A percentile compares a stretch with the other conserved stretches of the same genome.
Conservation (phyloP, 2,888 invertebrate species). For the Amiota communis region DNA sequence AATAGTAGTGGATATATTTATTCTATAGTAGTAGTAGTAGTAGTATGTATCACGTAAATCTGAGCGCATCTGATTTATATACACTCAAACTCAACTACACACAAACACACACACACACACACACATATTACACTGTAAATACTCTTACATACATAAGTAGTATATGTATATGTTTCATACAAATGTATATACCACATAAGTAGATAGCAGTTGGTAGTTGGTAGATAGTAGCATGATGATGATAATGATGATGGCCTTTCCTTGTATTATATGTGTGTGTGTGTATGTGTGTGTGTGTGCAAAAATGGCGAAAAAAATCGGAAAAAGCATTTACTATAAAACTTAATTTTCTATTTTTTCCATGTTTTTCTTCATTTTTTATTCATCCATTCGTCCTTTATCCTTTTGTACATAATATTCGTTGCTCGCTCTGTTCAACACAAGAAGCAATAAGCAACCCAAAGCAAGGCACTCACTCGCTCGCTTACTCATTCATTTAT, state of each 20-base stretch:
- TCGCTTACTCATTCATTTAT: too few species aligned
- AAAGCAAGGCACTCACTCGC: neutral
- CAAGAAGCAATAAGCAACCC: slow-evolving; percentile 5
- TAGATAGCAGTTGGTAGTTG: neutral
- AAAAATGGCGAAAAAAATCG: slow-evolving; percentile 12
- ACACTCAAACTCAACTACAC: slow-evolving; percentile 16
- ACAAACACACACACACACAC: neutral
- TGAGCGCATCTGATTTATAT: too few species aligned
- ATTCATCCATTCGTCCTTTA: neutral
- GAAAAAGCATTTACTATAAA: slow-evolving; percentile 23
- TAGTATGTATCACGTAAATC: too few species aligned
- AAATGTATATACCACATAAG: neutral
- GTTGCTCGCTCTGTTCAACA: neutral
- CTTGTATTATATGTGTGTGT: neutral
- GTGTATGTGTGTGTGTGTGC: slow-evolving; percentile 5
- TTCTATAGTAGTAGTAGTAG: too few species aligned
- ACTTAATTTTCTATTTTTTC: slow-evolving; percentile 5
- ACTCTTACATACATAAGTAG: neutral
- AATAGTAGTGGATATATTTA: too few species aligned
- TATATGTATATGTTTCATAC: too few species aligned
- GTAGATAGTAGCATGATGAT: too few species aligned
- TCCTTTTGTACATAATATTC: neutral
- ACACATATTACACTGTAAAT: neutral
- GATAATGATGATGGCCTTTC: too few species aligned
- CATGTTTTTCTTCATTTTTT: slow-evolving; percentile 22